Base-by-base conservation (phyloP, 2,888 invertebrate genomes). In the Thymelicus sylvestris region DNA sequence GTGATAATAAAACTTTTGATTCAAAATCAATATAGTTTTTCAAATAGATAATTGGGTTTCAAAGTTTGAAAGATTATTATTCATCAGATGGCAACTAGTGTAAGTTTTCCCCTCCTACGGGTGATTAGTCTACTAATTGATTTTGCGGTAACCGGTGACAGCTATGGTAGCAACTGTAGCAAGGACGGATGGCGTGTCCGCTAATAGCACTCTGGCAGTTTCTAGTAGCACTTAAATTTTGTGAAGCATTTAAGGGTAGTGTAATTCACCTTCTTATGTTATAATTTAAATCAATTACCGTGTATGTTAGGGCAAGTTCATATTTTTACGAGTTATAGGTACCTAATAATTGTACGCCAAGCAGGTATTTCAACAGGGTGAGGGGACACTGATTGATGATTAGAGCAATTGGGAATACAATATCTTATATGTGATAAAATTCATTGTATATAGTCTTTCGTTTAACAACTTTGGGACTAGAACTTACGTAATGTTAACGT, bases 51-150 rank as follows among this genome's bases (percentile, higher is more conserved):
- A 55, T 55, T 55, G 10, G 24, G 12, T 12, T 55, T 55, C 55
- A 12, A 48, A 15, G 79, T 78, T 80, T 76, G 71, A 76, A 77
- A 31, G 31, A 31, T 31, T 31, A 88, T 87, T 86, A 87, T 88
- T 88, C 83, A 86, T 80, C 80, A 80, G 76, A 75, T 81, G 84
- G 82, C 83, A 83, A 81, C 79, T 74, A 81, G 80, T 76, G 81
- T 77, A 73, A 79, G 81, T 83, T 83, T 83, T 84, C 24, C 55
- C 80, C 79, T 79, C 81, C 81, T 75, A 78, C 81, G 80, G 81
- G 80, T 84, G 84, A 88, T 88, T 88, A 87, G 84, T 84, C 80
- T 83, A 83, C 84, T 87, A 87, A 88, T 87, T 88, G 86, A 87
- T 88, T 86, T 82, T 79, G 50, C 65, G 65, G 65, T 41, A 65